phyloP scores from a whole-genome alignment of 2,113 vertebrate species.

The Climacteris rufus region DNA sequence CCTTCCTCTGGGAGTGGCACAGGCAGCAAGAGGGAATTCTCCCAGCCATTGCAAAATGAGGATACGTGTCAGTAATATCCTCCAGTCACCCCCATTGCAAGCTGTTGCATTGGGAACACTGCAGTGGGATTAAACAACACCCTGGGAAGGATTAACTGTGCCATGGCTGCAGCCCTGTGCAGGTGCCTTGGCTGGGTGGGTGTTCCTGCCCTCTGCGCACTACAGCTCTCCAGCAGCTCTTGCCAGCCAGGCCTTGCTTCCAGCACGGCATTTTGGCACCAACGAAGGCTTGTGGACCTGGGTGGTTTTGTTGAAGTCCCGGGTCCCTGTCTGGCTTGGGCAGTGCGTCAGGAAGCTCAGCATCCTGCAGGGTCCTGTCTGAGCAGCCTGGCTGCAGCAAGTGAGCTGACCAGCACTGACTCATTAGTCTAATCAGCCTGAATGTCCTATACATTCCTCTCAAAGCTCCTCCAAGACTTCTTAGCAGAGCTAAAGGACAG shows the following conservation, averaged over 20 bases:
- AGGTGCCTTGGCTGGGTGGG: neutral
- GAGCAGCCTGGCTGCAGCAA: neutral
- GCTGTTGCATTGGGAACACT: neutral
- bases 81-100: neutral
- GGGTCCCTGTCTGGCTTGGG: neutral
- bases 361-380: neutral
- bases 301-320: fast-evolving
- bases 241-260: neutral
- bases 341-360: neutral
- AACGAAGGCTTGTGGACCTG: no score
- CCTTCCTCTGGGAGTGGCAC: neutral
- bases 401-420: neutral
- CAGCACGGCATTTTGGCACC: fast-evolving
- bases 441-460: neutral
- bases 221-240: fast-evolving
- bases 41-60: neutral
- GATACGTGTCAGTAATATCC: neutral
- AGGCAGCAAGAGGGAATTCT: neutral
- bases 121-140: neutral
- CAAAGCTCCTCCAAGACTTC: neutral
- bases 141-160: neutral
- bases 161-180: neutral
- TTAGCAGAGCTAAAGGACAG: neutral
- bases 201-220: neutral
- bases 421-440: neutral